These are phyloP conservation scores for Stenolophus ochropezus DNA, from an alignment of 2,888 invertebrate species.

Conservation along the genomic window DNA sequence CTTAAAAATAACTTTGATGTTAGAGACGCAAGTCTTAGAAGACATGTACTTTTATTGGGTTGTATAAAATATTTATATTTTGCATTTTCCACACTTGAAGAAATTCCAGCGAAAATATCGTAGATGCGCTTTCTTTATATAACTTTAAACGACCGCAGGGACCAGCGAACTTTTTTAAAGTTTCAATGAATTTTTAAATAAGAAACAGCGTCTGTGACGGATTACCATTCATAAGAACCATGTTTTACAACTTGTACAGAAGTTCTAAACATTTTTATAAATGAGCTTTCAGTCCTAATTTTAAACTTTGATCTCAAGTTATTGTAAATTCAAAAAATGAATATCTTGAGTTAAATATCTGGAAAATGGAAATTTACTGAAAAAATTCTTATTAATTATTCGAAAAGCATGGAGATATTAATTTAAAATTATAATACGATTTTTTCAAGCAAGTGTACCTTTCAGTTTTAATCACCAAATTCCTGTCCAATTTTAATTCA, in stretches of 20 bases:
- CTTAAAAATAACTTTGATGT: no score
- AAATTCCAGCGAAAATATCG: background rate
- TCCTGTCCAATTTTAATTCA: background rate
- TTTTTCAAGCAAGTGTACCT: background rate
- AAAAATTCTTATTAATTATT: background rate
- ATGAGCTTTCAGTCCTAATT: background rate
- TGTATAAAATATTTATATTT: background rate
- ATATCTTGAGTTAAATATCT: background rate
- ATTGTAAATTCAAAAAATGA: background rate
- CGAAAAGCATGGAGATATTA: background rate
- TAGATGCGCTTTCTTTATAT: background rate
- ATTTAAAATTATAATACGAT: background rate
- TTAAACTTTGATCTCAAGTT: slow-evolving; percentile 13
- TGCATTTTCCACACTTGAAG: background rate
- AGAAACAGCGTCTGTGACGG: slow-evolving; percentile 26
- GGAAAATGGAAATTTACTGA: background rate
- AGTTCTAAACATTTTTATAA: slow-evolving; percentile 25
- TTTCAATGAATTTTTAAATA: slow-evolving; percentile 38
- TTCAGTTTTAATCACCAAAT: background rate
- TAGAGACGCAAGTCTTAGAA: no score
- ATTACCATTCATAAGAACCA: slow-evolving; percentile 24
- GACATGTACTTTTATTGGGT: background rate
- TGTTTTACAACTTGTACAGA: slow-evolving; percentile 32
- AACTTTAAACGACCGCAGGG: background rate
- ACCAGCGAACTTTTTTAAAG: background rate